These are phyloP conservation scores for Scaptomyza flava DNA, from an alignment of 2,888 invertebrate genomes.

Conservation along the genomic window DNA sequence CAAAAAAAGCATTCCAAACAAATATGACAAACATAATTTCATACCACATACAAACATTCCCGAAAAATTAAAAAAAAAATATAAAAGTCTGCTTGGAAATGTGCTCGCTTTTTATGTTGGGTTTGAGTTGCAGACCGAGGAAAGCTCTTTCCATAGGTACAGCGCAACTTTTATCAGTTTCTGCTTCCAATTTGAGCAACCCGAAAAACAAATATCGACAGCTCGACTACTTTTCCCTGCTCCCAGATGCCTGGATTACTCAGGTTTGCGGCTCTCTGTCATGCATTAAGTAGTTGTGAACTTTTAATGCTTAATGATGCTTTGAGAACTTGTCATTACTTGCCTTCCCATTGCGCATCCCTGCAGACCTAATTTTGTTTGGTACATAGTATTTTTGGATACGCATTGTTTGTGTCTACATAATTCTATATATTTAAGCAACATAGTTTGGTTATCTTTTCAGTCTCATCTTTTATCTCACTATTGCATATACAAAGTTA, in stretches of 20 bases:
- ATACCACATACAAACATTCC: constrained; percentile 7
- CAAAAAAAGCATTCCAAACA: constrained; percentile 74
- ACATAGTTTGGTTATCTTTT: not conserved
- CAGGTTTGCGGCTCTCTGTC: constrained; percentile 43
- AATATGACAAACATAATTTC: constrained; percentile 76
- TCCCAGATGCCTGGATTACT: constrained; percentile 34
- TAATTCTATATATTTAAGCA: not conserved
- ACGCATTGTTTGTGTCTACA: not conserved
- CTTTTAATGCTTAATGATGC: constrained; percentile 75
- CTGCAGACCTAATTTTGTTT: not conserved
- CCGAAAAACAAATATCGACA: constrained; percentile 74
- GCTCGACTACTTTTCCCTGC: constrained; percentile 29
- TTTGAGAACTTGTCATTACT: constrained; percentile 70
- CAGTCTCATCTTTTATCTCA: not conserved
- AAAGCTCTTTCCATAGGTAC: constrained; percentile 4
- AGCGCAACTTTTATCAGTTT: constrained; percentile 61
- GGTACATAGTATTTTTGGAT: not conserved
- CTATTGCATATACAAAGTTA: too few relatives aligned
- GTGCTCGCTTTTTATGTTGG: constrained; percentile 20
- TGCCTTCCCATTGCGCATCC: constrained; percentile 2
- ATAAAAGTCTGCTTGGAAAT: constrained; percentile 43
- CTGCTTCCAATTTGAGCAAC: constrained; percentile 56
- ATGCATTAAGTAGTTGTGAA: constrained; percentile 70
- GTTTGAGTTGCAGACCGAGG: not conserved
- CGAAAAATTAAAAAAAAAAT: constrained; percentile 7